These are phyloP conservation scores for Podargus strigoides DNA, from an alignment of 2,797 vertebrate species.

Conservation along the genomic window DNA sequence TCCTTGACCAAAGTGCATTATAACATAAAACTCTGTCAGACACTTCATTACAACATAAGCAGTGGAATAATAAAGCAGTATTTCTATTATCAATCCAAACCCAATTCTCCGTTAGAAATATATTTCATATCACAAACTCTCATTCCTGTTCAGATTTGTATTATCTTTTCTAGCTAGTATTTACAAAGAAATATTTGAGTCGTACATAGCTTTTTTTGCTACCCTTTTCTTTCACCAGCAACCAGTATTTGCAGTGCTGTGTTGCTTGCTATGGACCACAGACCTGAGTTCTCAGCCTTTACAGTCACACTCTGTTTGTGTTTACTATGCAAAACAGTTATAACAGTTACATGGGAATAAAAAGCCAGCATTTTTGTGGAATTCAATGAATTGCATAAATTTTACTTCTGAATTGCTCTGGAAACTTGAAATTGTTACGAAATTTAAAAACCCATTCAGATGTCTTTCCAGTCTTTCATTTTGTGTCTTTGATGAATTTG, in stretches of 20 bases:
- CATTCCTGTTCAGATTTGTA: not conserved
- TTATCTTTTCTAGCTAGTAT: not conserved
- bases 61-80: not conserved
- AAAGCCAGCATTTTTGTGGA: not conserved
- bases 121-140: not conserved
- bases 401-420: slow-evolving; percentile 15
- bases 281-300: not conserved
- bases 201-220: not conserved
- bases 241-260: not conserved
- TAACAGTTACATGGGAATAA: not conserved
- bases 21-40: not conserved
- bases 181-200: not conserved
- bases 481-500: slow-evolving; percentile 40
- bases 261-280: not conserved
- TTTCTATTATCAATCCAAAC: not conserved
- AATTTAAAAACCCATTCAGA: slow-evolving; percentile 15
- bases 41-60: not conserved
- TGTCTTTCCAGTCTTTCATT: slow-evolving; percentile 15
- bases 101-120: not conserved
- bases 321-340: not conserved
- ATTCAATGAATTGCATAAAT: not conserved
- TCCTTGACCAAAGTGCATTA: not conserved
- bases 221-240: not conserved
- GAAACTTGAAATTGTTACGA: not conserved
- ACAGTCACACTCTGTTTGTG: not conserved